These are phyloP conservation scores for Gymnoscopelus microlampas DNA, from an alignment of 2,797 vertebrate species.

Conservation along the genomic window DNA sequence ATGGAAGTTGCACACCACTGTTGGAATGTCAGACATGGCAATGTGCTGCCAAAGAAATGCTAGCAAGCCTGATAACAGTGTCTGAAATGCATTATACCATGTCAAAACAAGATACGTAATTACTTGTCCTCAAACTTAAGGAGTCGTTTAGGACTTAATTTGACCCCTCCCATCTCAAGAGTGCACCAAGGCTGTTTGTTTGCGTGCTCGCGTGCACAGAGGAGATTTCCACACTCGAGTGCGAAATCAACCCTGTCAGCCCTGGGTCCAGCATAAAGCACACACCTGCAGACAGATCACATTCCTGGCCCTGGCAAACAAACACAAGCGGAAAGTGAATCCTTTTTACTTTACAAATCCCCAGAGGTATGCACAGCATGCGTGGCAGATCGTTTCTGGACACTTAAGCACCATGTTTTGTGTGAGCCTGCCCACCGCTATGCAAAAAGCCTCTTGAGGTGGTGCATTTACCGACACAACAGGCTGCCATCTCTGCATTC, in stretches of 20 bases:
- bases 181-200: slow-evolving; percentile 7
- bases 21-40: slow-evolving; percentile 32
- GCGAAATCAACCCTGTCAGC: slow-evolving; percentile 64
- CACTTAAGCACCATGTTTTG: not conserved
- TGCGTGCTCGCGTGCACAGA: slow-evolving; percentile 5
- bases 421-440: not conserved
- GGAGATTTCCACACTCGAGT: slow-evolving; percentile 48
- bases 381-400: slow-evolving; percentile 35
- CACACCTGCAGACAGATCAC: slow-evolving; percentile 61
- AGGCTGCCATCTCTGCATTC: not conserved
- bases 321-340: slow-evolving; percentile 49
- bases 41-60: too few relatives aligned
- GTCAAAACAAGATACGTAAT: not conserved
- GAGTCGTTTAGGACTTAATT: not conserved
- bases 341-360: slow-evolving; percentile 47
- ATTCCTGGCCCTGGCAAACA: slow-evolving; percentile 68
- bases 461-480: not conserved
- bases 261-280: slow-evolving; percentile 25
- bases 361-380: slow-evolving; percentile 63
- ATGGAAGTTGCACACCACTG: not conserved
- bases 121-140: not conserved
- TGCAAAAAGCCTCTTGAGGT: not conserved
- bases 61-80: too few relatives aligned
- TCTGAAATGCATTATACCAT: not conserved
- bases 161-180: not conserved